These are phyloP conservation scores for Sciurus vulgaris DNA, from an alignment of 2,797 vertebrate genomes.

Conservation along the genomic window DNA sequence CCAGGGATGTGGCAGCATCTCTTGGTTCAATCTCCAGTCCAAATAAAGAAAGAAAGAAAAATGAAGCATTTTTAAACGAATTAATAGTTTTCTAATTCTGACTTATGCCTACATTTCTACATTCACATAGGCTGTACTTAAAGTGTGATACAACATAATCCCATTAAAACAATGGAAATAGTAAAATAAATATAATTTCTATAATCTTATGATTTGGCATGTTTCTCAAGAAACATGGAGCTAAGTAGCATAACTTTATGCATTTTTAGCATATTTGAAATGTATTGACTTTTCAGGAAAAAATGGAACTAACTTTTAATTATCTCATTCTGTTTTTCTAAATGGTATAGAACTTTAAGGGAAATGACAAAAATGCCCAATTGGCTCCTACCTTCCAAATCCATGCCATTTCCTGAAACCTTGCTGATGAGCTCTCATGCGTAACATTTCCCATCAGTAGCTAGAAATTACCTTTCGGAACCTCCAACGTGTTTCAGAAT, in stretches of 20 bases:
- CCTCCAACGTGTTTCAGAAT: constrained; percentile 72
- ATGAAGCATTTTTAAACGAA: constrained; percentile 40
- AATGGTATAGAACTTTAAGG: constrained; percentile 66
- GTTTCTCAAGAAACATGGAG: not conserved
- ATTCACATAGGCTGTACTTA: not conserved
- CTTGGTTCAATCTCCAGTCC: too few relatives aligned
- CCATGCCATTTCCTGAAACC: constrained; percentile 79
- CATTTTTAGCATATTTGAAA: constrained; percentile 35
- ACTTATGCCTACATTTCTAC: not conserved
- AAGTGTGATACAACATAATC: not conserved
- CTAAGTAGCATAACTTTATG: constrained; percentile 30
- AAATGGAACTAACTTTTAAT: not conserved
- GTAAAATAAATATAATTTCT: constrained; percentile 37
- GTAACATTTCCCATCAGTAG: constrained; percentile 82
- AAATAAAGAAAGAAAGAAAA: too few relatives aligned
- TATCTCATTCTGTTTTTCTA: constrained; percentile 62
- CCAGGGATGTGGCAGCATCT: too few relatives aligned
- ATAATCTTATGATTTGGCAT: not conserved
- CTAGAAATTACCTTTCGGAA: constrained; percentile 80
- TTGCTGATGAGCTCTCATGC: constrained; percentile 55
- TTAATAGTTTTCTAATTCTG: not conserved
- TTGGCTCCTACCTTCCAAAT: constrained; percentile 56
- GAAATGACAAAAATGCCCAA: constrained; percentile 35
- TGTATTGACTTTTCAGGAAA: constrained; percentile 4
- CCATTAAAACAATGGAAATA: constrained; percentile 11